phyloP scores from a whole-genome alignment of 2,888 invertebrate genomes.

The Drosophila ezoana region DNA sequence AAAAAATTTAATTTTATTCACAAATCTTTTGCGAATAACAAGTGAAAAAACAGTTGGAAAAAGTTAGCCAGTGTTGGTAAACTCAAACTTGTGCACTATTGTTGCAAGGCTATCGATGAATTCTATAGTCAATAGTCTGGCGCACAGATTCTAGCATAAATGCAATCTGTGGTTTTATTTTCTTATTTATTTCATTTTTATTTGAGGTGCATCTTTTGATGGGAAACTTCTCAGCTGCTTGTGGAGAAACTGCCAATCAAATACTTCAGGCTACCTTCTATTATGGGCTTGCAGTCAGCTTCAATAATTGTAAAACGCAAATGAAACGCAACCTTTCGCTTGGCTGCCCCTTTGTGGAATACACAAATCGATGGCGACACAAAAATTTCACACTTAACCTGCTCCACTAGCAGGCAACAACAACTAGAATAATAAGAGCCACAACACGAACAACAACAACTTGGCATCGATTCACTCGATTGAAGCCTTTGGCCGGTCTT shows the following conservation, averaged over 20 bases:
- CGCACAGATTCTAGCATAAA: too few relatives aligned
- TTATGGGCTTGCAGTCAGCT: slow-evolving; percentile 29
- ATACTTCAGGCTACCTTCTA: neutral
- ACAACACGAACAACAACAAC: slow-evolving; percentile 20
- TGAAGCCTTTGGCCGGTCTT: slow-evolving; percentile 21
- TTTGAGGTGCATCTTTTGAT: neutral
- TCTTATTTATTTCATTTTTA: too few relatives aligned
- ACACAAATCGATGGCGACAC: slow-evolving; percentile 52
- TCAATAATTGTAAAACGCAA: slow-evolving; percentile 53
- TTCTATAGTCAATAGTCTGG: too few relatives aligned
- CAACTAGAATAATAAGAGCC: slow-evolving; percentile 4
- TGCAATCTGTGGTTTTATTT: too few relatives aligned
- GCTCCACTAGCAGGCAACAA: slow-evolving; percentile 49
- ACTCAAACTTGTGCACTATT: too few relatives aligned
- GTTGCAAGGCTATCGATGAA: too few relatives aligned
- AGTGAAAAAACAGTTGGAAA: too few relatives aligned
- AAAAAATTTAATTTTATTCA: too few relatives aligned
- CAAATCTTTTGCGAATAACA: too few relatives aligned
- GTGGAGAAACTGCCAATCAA: neutral
- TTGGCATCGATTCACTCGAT: slow-evolving; percentile 42
- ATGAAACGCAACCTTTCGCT: slow-evolving; percentile 50
- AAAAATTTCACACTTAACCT: slow-evolving; percentile 72
- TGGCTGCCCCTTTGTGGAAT: slow-evolving; percentile 43
- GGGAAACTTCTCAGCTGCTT: too few relatives aligned
- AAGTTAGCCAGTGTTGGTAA: too few relatives aligned